Conservation (phyloP, 2,113 vertebrate species). For the Urocitellus parryii region DNA sequence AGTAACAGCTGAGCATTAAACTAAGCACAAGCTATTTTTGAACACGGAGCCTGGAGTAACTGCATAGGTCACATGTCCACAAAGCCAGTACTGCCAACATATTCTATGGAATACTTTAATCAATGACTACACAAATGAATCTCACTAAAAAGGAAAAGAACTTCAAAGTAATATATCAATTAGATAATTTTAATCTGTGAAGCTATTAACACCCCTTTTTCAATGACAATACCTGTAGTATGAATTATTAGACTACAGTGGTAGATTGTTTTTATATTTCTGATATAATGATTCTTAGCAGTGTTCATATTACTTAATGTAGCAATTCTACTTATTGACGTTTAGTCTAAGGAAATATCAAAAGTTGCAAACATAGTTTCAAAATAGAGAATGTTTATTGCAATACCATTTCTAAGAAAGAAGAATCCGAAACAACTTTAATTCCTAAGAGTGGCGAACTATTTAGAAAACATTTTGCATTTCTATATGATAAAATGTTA, state of each 20-base stretch:
- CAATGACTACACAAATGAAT: not conserved
- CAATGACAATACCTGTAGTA: not conserved
- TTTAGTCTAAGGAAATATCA: constrained; percentile 46
- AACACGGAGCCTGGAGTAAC: not conserved
- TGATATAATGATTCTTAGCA: not conserved
- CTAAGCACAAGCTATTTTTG: not conserved
- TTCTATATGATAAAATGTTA: constrained; percentile 17
- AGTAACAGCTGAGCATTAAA: not conserved
- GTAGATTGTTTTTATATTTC: not conserved
- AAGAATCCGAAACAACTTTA: constrained; percentile 26
- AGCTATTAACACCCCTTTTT: constrained; percentile 23
- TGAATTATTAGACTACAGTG: not conserved
- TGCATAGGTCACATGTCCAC: not conserved
- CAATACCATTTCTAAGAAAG: constrained; percentile 27
- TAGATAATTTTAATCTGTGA: not conserved
- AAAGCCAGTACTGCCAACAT: not conserved
- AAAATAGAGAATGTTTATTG: not conserved
- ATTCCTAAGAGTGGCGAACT: not conserved
- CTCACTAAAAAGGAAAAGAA: not conserved
- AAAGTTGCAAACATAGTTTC: not conserved
- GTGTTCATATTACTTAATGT: not conserved
- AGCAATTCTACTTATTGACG: not conserved
- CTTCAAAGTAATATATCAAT: not conserved
- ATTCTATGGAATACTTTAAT: not conserved
- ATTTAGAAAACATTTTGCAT: not conserved